Evolutionary conservation across 1,140 invertebrate species (phyloP).

Genomic region (Pseudomyrmex cubaensis): DNA sequence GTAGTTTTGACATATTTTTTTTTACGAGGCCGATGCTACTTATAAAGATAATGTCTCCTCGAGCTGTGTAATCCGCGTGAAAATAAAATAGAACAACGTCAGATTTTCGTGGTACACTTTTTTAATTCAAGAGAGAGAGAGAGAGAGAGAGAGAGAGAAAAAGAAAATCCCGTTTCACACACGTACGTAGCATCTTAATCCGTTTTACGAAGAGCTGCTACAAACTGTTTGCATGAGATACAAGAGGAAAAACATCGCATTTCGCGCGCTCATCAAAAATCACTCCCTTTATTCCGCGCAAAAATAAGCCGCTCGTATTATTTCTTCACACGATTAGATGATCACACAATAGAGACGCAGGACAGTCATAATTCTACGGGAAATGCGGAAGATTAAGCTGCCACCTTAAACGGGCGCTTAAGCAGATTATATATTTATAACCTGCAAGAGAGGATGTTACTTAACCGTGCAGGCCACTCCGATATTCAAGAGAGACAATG

Average conservation of each 20-base stretch:
- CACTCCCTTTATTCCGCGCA: neutral
- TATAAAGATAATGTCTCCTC: too few species aligned
- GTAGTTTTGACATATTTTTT: neutral
- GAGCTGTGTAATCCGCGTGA: too few species aligned
- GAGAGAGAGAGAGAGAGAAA: too few species aligned
- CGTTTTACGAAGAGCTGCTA: neutral
- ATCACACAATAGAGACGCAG: neutral
- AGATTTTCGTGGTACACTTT: too few species aligned
- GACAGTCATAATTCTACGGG: conserved; percentile 18
- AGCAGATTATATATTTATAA: conserved; percentile 49
- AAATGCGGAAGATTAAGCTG: conserved; percentile 13
- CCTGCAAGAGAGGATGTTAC: conserved; percentile 1
- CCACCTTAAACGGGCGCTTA: conserved; percentile 32
- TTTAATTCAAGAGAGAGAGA: too few species aligned
- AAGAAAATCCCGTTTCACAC: too few species aligned
- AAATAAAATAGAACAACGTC: too few species aligned
- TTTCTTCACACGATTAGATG: neutral
- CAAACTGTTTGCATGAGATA: neutral
- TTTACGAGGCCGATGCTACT: neutral
- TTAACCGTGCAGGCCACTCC: neutral
- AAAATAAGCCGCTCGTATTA: neutral
- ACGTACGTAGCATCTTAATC: too few species aligned
- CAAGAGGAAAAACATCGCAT: neutral
- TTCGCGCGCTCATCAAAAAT: conserved; percentile 4
- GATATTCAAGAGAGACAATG: conserved; percentile 35